Evolutionary conservation across 2,113 vertebrate species (phyloP), one percentile per base, ranked within the genome.

Genomic region (Leptobrachium ailaonicum): DNA sequence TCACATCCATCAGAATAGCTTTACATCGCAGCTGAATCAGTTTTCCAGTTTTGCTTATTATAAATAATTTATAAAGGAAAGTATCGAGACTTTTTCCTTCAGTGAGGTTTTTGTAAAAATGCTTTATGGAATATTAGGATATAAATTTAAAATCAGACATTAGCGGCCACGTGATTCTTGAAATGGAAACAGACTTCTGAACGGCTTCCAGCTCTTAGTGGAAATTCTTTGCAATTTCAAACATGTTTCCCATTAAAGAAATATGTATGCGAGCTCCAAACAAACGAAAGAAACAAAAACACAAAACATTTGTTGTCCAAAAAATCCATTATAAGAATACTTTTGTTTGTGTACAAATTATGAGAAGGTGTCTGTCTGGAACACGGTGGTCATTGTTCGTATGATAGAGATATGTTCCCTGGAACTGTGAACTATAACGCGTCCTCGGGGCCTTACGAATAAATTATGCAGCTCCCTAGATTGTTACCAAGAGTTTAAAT

Each of bases 141-240:
- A 75, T 67, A 74, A 81, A 75, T 69, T 66, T 45, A 75, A 60
- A 62, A 53, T 41, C 64, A 81, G 72, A 81, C 79, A 81, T 75
- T 81, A 50, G 72, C 32, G 75, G 54, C 9, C 71, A 81, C 66
- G 42, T 81, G 79, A 81, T 75, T 12, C 60, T 69, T 8, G 75
- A 81, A 81, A 68, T 20, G 69, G 71, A 75, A 81, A 81, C 79
- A 81, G 63, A 81, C 75, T 75, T 74, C 69, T 81, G 79, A 69
- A 69, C 45, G 13, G 8, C 74, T 41, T 81, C 79, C 79, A 81
- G 79, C 6, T 67, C 67, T 81, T 54, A 41, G 71, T 81, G 79
- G 79, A 81, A 81, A 75, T 69, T 60, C 64, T 75, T 73, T 75
- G 71, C 66, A 75, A 74, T 10, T 45, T 32, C 13, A 14, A n/a